Conservation (phyloP, 2,888 invertebrate species). For the Steromphala cineraria region DNA sequence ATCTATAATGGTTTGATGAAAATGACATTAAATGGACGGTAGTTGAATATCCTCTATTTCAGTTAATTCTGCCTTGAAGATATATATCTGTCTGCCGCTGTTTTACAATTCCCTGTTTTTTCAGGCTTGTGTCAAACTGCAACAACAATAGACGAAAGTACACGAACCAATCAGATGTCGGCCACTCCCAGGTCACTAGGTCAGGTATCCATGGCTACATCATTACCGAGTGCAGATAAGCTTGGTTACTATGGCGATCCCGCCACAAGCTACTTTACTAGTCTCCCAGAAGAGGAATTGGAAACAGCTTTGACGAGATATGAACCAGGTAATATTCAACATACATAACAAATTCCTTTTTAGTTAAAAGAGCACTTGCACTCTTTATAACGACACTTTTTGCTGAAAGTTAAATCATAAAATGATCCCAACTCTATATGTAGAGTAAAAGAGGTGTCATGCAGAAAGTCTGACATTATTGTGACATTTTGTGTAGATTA, state of each 20-base stretch:
- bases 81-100: not conserved
- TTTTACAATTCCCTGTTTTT: not conserved
- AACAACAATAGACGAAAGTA: slow-evolving; percentile 8
- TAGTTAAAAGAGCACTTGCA: too few relatives aligned
- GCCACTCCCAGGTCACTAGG: not conserved
- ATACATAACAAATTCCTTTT: not conserved
- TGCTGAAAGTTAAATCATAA: too few relatives aligned
- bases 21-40: too few relatives aligned
- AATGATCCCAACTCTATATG: too few relatives aligned
- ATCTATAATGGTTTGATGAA: too few relatives aligned
- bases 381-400: too few relatives aligned
- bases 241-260: slow-evolving; percentile 28
- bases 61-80: too few relatives aligned
- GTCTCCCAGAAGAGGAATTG: not conserved
- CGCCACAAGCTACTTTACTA: slow-evolving; percentile 28
- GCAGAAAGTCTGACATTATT: too few relatives aligned
- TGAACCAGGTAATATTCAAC: not conserved
- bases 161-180: not conserved
- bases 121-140: not conserved
- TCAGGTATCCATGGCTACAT: not conserved
- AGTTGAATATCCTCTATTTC: too few relatives aligned
- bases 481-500: too few relatives aligned
- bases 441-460: too few relatives aligned
- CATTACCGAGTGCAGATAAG: slow-evolving; percentile 28
- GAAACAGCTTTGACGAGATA: not conserved